Base-by-base conservation (phyloP, 2,888 invertebrate species). In the Venusia cambrica region DNA sequence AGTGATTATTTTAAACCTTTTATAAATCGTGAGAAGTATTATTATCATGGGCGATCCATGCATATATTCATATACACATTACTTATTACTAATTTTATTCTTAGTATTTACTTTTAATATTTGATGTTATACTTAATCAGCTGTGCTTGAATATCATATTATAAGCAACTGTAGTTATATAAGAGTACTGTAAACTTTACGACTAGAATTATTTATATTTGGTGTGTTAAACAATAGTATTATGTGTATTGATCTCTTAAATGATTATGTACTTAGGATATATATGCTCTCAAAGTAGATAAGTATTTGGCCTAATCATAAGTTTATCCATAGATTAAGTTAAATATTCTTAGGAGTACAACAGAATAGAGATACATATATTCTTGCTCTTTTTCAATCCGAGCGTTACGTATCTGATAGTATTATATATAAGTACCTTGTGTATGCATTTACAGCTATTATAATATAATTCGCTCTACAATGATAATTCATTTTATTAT, bases 401-500 rank as follows among this genome's bases (percentile, higher is more conserved):
- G n/a, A n/a, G n/a, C n/a, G n/a, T n/a, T n/a, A n/a, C n/a, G n/a
- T n/a, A n/a, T n/a, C n/a, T n/a, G n/a, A n/a, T n/a, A n/a, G n/a
- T 12, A 24, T 10, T 14, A 20, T 26, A 5, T 32, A 9, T 24
- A 25, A 16, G 11, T 27, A 8, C 20, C 7, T 8, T 30, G 12
- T 19, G 17, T 5, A 24, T 11, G 29, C 26, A 37, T 37, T 33
- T 29, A 41, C 8, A 18, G 21, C 12, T 15, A 15, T 13, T 29
- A 29, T 25, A 8, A 29, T 22, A 33, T 26, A 7, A 22, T 30
- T 34, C 9, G 21, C 16, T 30, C 11, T 18, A 25, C 31, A 24
- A 43, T 38, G n/a, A n/a, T n/a, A n/a, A n/a, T 43, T 38, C 38
- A 39, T 33, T 30, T 15, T 29, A 32, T 25, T 17, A 39, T 30